Evolutionary conservation across 1,140 invertebrate species (phyloP).

Genomic region (Pseudomyrmex sp.): DNA sequence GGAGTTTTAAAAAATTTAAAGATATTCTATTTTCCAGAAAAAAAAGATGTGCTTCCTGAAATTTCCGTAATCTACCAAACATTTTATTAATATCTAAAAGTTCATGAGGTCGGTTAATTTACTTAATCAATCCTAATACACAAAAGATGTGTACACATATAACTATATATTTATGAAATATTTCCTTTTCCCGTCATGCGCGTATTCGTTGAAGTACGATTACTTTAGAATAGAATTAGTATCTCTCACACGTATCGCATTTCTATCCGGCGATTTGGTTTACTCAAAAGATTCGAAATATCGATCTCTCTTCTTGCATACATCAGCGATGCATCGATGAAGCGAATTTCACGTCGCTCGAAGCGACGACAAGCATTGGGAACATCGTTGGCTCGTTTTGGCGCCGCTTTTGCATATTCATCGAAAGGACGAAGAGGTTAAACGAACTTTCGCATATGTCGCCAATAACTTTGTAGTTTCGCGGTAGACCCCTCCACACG

Average conservation of each 20-base stretch:
- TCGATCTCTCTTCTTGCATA: conserved; percentile 17
- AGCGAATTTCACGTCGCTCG: conserved; percentile 73
- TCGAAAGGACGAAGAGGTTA: conserved; percentile 57
- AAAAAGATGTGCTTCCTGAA: too few relatives aligned
- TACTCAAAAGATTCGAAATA: conserved; percentile 33
- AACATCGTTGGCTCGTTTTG: conserved; percentile 79
- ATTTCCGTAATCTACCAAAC: too few relatives aligned
- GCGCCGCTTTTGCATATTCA: conserved; percentile 79
- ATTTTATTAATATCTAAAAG: too few relatives aligned
- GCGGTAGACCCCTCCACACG: conserved; percentile 52
- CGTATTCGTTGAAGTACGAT: background rate
- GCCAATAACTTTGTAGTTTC: conserved; percentile 72
- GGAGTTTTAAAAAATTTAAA: background rate
- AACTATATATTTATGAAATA: background rate
- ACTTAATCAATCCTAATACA: too few relatives aligned
- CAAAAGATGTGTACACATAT: too few relatives aligned
- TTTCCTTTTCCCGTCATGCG: background rate
- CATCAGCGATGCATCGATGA: conserved; percentile 67
- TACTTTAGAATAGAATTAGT: background rate
- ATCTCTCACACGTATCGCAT: conserved; percentile 13
- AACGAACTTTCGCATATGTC: conserved; percentile 75
- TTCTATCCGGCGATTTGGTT: conserved; percentile 2
- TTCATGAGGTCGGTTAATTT: too few relatives aligned
- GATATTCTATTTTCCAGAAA: too few relatives aligned
- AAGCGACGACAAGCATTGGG: conserved; percentile 64